Base-by-base conservation (phyloP, 2,797 vertebrate genomes). In the Coluber constrictor region DNA sequence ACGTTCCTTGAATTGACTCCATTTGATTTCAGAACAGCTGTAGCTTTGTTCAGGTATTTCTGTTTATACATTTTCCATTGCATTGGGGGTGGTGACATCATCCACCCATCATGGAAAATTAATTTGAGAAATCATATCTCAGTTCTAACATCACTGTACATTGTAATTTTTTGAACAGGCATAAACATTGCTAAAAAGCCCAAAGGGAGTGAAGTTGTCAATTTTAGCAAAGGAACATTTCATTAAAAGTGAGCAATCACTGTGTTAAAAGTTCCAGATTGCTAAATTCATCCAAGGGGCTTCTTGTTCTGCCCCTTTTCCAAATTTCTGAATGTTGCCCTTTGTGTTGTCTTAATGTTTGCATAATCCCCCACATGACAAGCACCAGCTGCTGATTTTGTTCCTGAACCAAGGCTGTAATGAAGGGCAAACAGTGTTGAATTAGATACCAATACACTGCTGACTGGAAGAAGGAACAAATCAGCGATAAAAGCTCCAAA, bases 111-210 rank as follows among this genome's bases (percentile, higher is more conserved):
- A 25, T 43, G 74, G 37, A 47, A 83, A 83, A 47, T 83, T 83
- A 83, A 83, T 43, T 23, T 83, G 61, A 55, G 61, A 51, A 66
- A 54, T 55, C 7, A 29, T 27, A 54, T 20, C 54, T 74, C 11
- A 23, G 89, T 55, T 55, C 66, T 37, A 56, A 18, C 63, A 74
- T 37, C 27, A 20, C 18, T 74, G 63, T 74, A 37, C 51, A 29
- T 55, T 83, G 60, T 61, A 23, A 25, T 63, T 86, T 89, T 88
- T 88, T 89, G 51, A 92, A 86, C 87, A 90, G 88, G 93, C 87
- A 87, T 83, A 23, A 51, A 93, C 94, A 92, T 32, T 94, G 92
- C 95, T 95, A 60, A 94, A 94, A 94, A 94, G 94, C 94, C 88
- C 74, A 90, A 95, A 94, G 87, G 70, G 23, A 61, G 74, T 83